Evolutionary conservation across 1,140 invertebrate genomes (phyloP).

Genomic region (Drosophila nikananu): DNA sequence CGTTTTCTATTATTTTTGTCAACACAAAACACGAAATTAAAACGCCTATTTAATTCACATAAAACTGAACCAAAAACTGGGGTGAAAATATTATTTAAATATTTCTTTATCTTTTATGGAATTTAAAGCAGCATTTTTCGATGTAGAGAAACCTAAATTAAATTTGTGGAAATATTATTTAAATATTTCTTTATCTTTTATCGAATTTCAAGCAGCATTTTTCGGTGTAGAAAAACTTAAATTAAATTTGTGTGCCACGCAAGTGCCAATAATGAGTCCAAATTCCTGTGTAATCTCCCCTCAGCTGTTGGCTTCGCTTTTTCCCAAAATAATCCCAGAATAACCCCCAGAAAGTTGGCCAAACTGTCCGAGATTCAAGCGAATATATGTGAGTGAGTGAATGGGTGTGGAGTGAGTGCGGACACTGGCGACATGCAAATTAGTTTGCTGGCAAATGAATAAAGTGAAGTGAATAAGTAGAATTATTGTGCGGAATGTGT

Average conservation of each 20-base stretch:
- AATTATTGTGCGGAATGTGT: slow-evolving; percentile 67
- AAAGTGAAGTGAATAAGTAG: slow-evolving; percentile 69
- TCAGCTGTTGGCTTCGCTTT: slow-evolving; percentile 5
- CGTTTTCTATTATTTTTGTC: not conserved
- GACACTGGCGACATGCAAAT: slow-evolving; percentile 66
- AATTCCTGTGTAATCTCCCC: slow-evolving; percentile 15
- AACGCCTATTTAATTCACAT: not conserved
- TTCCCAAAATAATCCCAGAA: not conserved
- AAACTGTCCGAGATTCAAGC: slow-evolving; percentile 39
- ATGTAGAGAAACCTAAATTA: slow-evolving; percentile 9
- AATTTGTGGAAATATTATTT: not conserved
- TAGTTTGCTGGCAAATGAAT: slow-evolving; percentile 58
- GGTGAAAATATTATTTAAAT: not conserved
- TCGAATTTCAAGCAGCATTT: not conserved
- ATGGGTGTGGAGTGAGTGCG: slow-evolving; percentile 8
- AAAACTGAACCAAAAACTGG: not conserved
- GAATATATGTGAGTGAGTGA: slow-evolving; percentile 23
- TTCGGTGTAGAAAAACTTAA: slow-evolving; percentile 15
- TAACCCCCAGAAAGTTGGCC: slow-evolving; percentile 21
- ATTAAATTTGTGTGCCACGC: slow-evolving; percentile 17
- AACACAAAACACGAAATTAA: not conserved
- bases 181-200: not conserved
- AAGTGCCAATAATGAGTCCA: slow-evolving; percentile 50
- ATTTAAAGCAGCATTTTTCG: not conserved
- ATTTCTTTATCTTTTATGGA: not conserved